Conservation (phyloP, 2,797 vertebrate genomes). For the Pipistrellus pygmaeus region DNA sequence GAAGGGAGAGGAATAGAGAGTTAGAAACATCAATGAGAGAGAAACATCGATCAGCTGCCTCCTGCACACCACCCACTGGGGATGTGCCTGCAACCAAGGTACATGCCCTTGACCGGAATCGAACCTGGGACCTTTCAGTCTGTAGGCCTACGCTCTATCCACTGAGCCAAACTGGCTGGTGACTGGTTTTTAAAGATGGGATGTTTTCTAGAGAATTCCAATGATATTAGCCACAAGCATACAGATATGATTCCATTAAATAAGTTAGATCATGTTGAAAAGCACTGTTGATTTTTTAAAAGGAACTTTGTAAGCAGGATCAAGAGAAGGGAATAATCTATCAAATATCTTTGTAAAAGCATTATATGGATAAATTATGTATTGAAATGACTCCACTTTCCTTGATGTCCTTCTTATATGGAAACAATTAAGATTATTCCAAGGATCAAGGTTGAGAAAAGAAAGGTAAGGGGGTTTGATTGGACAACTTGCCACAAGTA, state of each 20-base stretch:
- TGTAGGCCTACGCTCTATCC: too few relatives aligned
- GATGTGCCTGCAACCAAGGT: too few relatives aligned
- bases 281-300: background rate
- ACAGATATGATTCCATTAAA: background rate
- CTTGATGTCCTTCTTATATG: background rate
- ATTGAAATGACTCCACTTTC: background rate
- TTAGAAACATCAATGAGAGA: too few relatives aligned
- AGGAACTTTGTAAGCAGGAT: background rate
- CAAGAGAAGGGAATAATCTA: background rate
- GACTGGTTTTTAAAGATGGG: background rate
- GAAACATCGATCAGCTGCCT: too few relatives aligned
- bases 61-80: too few relatives aligned
- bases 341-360: background rate
- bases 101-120: too few relatives aligned
- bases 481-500: background rate
- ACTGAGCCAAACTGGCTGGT: background rate
- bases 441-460: conserved; percentile 16
- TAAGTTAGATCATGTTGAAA: conserved; percentile 6
- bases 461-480: background rate
- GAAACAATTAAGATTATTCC: background rate
- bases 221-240: background rate
- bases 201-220: conserved; percentile 38
- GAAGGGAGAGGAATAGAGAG: too few relatives aligned
- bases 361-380: conserved; percentile 10
- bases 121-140: too few relatives aligned